Evolutionary conservation across 92 coral and sea anemone species (phyloP), one percentile per base, ranked within the genome.

Genomic region (Umimayanthus chanpuru): DNA sequence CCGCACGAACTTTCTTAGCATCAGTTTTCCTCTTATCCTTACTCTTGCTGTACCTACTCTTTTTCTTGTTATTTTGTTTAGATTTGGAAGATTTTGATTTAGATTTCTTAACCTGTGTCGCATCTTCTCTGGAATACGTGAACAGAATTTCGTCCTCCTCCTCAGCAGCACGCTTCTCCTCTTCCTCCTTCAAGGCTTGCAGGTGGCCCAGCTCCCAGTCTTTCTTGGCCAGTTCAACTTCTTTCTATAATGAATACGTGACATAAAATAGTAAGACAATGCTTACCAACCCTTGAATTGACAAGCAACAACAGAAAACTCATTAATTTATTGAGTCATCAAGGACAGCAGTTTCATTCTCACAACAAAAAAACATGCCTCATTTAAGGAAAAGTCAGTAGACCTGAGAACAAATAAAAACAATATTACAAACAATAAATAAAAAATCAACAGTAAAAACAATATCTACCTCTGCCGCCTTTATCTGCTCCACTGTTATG

Each of bases 191-290:
- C 74, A 95, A 73, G 6, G 98, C 96, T 76, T 92, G 96, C 28
- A 97, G 93, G 74, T 97, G 99, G 30, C 94, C 97, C 68, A 97
- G 94, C 64, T 97, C 99, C 99, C 99, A 97, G 94, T 95, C 99
- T 25, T 97, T 97, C 91, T 97, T 97, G 41, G 97, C 95, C 76
- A 94, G 76, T 79, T 97, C 98, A 39, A 97, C 98, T 85, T 93
- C 94, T 85, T 95, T 95, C 99, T 97, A 71, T 58, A 76, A 76
- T 41, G 28, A 71, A 29, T 11, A 20, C 7, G 38, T 10, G 40
- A 44, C 47, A 53, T 71, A 43, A 73, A 85, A 73, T 76, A 68
- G 40, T 49, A 26, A 85, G 65, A 20, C 38, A 85, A 72, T 72
- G 56, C 47, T 7, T 7, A n/a, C 20, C 49, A 56, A 3, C 20